These are phyloP conservation scores for Dicycla oo DNA, from an alignment of 2,888 invertebrate species.

Conservation along the genomic window DNA sequence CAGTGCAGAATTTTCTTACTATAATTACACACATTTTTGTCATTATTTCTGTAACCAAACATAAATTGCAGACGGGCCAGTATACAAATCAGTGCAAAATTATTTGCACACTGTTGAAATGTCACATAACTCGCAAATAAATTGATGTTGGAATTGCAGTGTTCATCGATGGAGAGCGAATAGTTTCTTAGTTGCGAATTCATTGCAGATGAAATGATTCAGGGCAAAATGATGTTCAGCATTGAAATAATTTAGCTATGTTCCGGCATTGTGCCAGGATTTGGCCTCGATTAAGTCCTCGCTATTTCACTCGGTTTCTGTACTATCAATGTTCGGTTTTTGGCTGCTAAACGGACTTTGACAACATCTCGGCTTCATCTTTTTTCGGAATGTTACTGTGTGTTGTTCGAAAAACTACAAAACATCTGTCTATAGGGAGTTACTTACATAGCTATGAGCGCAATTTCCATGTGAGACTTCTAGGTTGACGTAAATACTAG, in stretches of 20 bases:
- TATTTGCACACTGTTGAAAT: slow-evolving; percentile 21
- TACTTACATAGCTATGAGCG: background rate
- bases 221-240: slow-evolving; percentile 15
- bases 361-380: background rate
- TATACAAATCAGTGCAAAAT: slow-evolving; percentile 44
- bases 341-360: slow-evolving; percentile 25
- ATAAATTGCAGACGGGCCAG: slow-evolving; percentile 14
- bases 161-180: slow-evolving; percentile 8
- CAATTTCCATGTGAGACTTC: background rate
- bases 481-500: background rate
- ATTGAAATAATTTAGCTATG: slow-evolving; percentile 24
- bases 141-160: slow-evolving; percentile 33
- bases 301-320: slow-evolving; percentile 8
- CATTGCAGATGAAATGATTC: slow-evolving; percentile 37
- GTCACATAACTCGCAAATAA: slow-evolving; percentile 33
- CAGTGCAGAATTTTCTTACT: background rate
- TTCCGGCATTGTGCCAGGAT: slow-evolving; percentile 43
- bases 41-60: background rate
- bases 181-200: slow-evolving; percentile 37
- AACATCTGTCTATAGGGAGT: no score
- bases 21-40: background rate
- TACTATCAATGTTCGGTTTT: slow-evolving; percentile 32
- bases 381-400: background rate
- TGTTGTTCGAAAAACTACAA: background rate
- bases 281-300: slow-evolving; percentile 24